A percentile compares a stretch with the other conserved stretches of the same genome.
These are phyloP conservation scores for Nebria brevicollis DNA, from an alignment of 2,888 invertebrate genomes.

Conservation along the genomic window DNA sequence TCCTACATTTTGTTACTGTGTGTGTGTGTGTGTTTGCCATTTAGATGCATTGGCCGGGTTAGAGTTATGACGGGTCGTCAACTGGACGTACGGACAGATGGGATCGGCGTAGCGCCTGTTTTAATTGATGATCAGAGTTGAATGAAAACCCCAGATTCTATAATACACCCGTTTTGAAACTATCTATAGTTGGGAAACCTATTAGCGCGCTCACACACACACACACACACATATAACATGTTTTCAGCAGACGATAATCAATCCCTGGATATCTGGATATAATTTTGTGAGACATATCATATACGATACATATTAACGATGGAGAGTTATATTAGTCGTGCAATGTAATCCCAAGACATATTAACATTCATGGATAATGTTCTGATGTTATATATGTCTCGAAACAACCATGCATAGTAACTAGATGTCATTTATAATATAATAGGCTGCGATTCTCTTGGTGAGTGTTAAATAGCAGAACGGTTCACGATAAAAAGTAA, in stretches of 20 bases:
- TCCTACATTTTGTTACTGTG: not conserved
- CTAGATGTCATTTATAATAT: no score
- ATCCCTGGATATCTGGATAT: no score
- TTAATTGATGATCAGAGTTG: slow-evolving; percentile 44
- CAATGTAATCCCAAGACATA: no score
- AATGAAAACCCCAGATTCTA: slow-evolving; percentile 19
- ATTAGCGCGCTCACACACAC: not conserved
- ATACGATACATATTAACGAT: no score
- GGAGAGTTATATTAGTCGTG: no score
- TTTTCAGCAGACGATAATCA: no score
- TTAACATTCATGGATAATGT: no score
- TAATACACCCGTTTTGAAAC: slow-evolving; percentile 10
- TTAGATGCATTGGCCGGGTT: slow-evolving; percentile 33
- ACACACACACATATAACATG: not conserved
- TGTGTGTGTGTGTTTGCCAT: slow-evolving; percentile 8
- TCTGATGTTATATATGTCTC: no score
- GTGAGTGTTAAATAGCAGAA: no score
- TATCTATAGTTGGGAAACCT: slow-evolving; percentile 13
- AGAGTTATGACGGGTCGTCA: slow-evolving; percentile 44
- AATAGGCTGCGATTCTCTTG: no score
- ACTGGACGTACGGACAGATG: slow-evolving; percentile 28
- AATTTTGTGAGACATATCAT: not conserved
- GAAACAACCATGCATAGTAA: no score
- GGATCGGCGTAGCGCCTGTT: slow-evolving; percentile 20
- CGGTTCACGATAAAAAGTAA: no score